Evolutionary conservation across 2,113 vertebrate species (phyloP).

Genomic region (Rhineura floridana): DNA sequence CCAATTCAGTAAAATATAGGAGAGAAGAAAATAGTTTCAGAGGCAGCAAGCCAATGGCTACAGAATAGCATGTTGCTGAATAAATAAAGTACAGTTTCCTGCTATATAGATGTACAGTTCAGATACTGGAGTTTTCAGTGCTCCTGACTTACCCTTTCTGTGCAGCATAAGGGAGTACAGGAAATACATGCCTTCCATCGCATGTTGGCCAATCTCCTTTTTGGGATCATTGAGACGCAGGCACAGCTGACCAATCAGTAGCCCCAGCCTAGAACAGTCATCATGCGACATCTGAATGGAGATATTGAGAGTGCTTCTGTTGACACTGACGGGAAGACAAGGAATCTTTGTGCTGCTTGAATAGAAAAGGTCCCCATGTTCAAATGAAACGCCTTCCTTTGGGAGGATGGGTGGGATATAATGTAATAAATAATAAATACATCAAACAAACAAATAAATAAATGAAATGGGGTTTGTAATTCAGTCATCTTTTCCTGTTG

Average conservation of each 20-base stretch:
- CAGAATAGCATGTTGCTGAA: neutral
- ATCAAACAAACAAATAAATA: no score
- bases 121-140: neutral
- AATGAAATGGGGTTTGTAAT: neutral
- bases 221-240: slow-evolving; percentile 56
- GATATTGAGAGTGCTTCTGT: neutral
- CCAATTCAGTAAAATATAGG: neutral
- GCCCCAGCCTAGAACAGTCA: slow-evolving; percentile 47
- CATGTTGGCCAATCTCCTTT: slow-evolving; percentile 50
- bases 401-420: no score
- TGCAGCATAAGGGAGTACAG: slow-evolving; percentile 62
- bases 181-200: slow-evolving; percentile 58
- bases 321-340: neutral
- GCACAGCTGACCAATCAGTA: slow-evolving; percentile 63
- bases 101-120: neutral
- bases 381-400: neutral
- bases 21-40: neutral
- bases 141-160: slow-evolving; percentile 55
- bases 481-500: neutral
- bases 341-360: neutral
- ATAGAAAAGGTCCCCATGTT: neutral
- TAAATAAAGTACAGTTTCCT: neutral
- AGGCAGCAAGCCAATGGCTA: neutral
- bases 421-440: no score
- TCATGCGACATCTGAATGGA: slow-evolving; percentile 44